Base-by-base conservation (phyloP, 2,113 vertebrate genomes). In the Cryptotis parvus region DNA sequence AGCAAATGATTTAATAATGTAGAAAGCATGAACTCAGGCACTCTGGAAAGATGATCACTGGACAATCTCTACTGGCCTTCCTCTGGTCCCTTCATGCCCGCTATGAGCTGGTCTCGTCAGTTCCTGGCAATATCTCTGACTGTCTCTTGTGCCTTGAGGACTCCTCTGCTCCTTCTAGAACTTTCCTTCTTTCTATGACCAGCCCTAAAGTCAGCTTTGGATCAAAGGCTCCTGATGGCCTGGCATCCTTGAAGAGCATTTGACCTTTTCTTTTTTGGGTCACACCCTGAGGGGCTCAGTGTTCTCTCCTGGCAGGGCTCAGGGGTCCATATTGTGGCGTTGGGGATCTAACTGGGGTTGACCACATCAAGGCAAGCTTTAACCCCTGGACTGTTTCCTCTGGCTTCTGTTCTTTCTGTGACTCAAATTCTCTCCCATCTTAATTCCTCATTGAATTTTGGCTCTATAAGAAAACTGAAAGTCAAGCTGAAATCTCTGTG, bases 11-110 rank as follows among this genome's bases (percentile, higher is more conserved):
- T 84, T 43, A 65, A 65, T 31, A 31, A 29, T 12, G 10, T 31
- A 65, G 29, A 29, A 27, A 2, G 6, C 9, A 9, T 4, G 70
- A 52, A 80, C 74, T 63, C 35, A 14, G 31, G 82, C 91, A 68
- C 63, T 86, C 35, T 74, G 89, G 49, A 86, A 94, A 93, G 41
- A 70, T 33, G 31, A 77, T 11, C 86, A 93, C 22, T 85, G 43
- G 91, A 85, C 90, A 83, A n/a, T 43, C 80, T 95, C 31, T 4
- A 77, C 33, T 90, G 68, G 55, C 6, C 11, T 63, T 4, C 39
- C 8, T 43, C 14, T 31, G 26, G 29, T 35, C 68, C 45, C 33
- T 89, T 15, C 15, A 66, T 31, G 41, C 1, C 4, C 14, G 31
- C 22, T 22, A 72, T 3, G 4, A 58, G 75, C 55, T 65, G 14